phyloP scores from a whole-genome alignment of 2,797 vertebrate species.

The Diceros bicornis region DNA sequence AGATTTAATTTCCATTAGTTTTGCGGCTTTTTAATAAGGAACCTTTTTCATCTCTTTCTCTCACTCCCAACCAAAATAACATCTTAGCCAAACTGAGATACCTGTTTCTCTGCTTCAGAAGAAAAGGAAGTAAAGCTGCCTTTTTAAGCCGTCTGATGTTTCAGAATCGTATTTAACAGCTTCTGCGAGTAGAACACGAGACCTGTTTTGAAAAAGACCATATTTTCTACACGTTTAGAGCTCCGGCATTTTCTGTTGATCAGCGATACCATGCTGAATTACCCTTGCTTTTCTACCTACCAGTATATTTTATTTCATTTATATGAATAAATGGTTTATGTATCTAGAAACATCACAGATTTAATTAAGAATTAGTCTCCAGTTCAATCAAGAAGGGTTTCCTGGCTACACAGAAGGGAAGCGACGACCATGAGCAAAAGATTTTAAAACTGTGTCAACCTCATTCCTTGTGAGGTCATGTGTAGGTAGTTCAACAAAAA shows the following conservation, averaged over 20 bases:
- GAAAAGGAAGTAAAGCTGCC: background rate
- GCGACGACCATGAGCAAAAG: background rate
- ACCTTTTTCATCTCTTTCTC: background rate
- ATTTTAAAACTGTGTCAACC: too few species aligned
- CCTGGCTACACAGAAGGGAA: background rate
- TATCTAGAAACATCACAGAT: background rate
- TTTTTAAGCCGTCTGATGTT: background rate
- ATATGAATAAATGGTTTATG: background rate
- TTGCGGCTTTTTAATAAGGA: conserved; percentile 3
- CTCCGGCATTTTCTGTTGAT: background rate
- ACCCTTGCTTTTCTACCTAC: background rate
- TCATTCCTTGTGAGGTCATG: background rate
- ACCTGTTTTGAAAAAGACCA: background rate
- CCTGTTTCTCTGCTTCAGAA: conserved; percentile 51
- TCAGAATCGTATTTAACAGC: background rate
- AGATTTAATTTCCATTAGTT: background rate
- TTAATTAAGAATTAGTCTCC: background rate
- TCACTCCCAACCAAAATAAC: conserved; percentile 3
- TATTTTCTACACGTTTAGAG: background rate
- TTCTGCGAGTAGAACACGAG: background rate
- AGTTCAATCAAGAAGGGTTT: background rate
- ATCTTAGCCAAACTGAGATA: background rate
- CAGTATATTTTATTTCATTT: background rate
- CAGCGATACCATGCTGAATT: background rate
- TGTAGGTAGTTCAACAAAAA: background rate